Base-by-base conservation (phyloP, 2,113 vertebrate genomes). In the Oncorhynchus masou region DNA sequence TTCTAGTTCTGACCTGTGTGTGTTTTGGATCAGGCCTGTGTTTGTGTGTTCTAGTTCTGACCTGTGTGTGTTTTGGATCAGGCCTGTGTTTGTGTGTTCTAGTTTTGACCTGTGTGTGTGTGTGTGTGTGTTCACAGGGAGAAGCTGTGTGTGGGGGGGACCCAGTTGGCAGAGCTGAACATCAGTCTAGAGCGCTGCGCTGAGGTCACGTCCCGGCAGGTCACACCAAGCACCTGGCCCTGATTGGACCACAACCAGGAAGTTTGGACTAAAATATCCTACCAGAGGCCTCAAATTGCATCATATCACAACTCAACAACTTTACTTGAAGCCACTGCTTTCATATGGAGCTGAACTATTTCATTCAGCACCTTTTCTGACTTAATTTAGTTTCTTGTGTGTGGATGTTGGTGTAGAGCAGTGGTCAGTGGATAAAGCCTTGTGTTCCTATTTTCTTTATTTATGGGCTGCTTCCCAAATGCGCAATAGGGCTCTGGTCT, bases 121-220 rank as follows among this genome's bases (percentile, higher is more conserved):
- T 60, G 29, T 67, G 65, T 67, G 11, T 74, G 76, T 68, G 12
- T 25, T 88, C 34, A 25, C 84, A 98, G 96, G 89, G 93, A 94
- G 79, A 95, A 93, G 87, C 85, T 99, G 74, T 79, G 85, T 3
- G 77, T 94, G 0, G 96, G 96, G 12, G 94, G 93, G 31, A 85
- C 70, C 74, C 95, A 97, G 67, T 86, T 99, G 81, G 87, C 90
- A 24, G 91, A 95, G 73, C 89, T 99, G 73, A 92, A 92, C 2
- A 77, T 73, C 3, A 88, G 85, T 6, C 88, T 99, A 84, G 93
- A 95, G 81, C 90, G 90, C 60, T 96, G 94, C 70, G 88, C 85
- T 0, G 89, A 83, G 0, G 80, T 88, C 0, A 84, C 79, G 6
- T 86, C 84, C 2, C 66, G 73, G 1, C 90, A 90, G 68, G 80